These are phyloP conservation scores for Siniperca obscura DNA, from an alignment of 2,797 vertebrate genomes.

Conservation along the genomic window DNA sequence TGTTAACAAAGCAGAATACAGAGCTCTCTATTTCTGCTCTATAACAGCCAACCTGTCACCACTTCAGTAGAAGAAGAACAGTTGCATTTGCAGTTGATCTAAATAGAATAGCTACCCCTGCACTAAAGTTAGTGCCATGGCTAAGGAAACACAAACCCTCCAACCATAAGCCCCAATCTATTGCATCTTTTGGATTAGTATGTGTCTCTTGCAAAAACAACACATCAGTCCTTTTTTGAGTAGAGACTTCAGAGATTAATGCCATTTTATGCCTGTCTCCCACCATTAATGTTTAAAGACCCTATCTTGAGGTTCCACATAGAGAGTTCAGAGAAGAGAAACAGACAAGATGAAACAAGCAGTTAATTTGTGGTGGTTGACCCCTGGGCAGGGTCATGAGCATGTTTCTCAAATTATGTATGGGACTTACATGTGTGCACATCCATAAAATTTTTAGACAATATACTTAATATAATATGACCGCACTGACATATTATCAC, in stretches of 20 bases:
- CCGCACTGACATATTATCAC: not conserved
- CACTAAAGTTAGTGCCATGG: not conserved
- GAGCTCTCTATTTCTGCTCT: conserved; percentile 3
- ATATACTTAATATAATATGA: too few relatives aligned
- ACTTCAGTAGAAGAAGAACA: not conserved
- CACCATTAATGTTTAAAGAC: conserved; percentile 19
- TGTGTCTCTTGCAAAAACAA: conserved; percentile 2
- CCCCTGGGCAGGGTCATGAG: too few relatives aligned
- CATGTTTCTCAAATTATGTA: too few relatives aligned
- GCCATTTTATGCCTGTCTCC: conserved; percentile 16
- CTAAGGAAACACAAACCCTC: conserved; percentile 7
- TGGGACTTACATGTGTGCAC: too few relatives aligned
- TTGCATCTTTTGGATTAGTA: conserved; percentile 1
- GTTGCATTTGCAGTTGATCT: not conserved
- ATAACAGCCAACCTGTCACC: not conserved
- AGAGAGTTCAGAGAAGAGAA: not conserved
- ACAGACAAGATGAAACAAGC: not conserved
- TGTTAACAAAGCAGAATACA: conserved; percentile 6
- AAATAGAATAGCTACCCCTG: not conserved
- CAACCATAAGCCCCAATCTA: conserved; percentile 3
- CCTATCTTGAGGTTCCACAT: conserved; percentile 15
- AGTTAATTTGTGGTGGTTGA: too few relatives aligned
- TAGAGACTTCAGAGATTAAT: not conserved
- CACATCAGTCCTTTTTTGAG: conserved; percentile 11
- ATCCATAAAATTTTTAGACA: too few relatives aligned